A percentile compares a stretch with the other conserved stretches of the same genome.
Conservation (phyloP, 2,113 vertebrate species). For the Tamias sibiricus region DNA sequence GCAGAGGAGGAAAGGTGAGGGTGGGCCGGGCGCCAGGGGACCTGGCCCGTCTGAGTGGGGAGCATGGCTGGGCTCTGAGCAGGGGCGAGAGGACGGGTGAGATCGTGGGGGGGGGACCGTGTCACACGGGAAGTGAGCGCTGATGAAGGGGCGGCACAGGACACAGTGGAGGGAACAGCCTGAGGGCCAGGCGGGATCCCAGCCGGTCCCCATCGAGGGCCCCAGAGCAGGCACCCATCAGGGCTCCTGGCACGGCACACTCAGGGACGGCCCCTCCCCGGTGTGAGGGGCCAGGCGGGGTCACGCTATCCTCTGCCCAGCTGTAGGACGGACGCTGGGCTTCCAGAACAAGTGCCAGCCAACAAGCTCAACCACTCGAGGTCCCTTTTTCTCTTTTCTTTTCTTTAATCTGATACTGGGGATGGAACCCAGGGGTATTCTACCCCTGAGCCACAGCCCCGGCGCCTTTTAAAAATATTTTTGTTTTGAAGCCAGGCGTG, state of each 20-base stretch:
- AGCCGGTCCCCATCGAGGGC: neutral
- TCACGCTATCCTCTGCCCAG: accelerated
- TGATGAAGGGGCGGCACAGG: too few species aligned
- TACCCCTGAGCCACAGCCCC: too few species aligned
- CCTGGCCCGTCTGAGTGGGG: too few species aligned
- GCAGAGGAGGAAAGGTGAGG: neutral
- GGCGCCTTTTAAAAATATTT: too few species aligned
- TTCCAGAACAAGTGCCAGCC: neutral
- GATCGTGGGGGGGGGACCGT: accelerated
- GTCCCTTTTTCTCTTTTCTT: neutral
- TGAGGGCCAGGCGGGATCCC: neutral
- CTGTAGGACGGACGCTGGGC: neutral
- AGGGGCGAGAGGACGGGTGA: neutral
- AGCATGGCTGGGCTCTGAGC: too few species aligned
- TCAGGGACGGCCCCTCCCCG: slow-evolving; percentile 14
- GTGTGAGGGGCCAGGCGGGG: neutral
- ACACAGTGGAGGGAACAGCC: neutral
- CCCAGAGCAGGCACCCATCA: neutral
- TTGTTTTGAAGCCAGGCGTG: too few species aligned
- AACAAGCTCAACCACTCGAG: accelerated
- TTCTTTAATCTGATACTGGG: too few species aligned
- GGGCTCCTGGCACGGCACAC: neutral
- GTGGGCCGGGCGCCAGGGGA: too few species aligned
- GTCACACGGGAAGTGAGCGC: too few species aligned
- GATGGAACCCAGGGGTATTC: too few species aligned